Percentiles rank a stretch among this genome's conserved stretches.
These are phyloP conservation scores for Emydocephalus ijimae DNA, from an alignment of 2,113 vertebrate genomes.

Conservation along the genomic window DNA sequence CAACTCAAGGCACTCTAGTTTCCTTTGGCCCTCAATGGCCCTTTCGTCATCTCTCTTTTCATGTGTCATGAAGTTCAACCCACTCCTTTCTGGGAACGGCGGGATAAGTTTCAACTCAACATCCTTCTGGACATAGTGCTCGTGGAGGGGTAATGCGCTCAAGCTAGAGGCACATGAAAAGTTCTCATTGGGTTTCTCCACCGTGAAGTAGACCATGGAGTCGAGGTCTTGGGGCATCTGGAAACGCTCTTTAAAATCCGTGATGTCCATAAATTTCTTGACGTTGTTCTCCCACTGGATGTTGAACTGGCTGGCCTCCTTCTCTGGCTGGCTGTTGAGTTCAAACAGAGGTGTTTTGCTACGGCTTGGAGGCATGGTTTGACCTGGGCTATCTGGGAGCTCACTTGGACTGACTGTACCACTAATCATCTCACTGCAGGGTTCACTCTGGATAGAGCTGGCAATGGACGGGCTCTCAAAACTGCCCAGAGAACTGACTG, in stretches of 20 bases:
- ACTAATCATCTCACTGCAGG: conserved; percentile 93
- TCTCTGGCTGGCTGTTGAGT: conserved; percentile 64
- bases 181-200: conserved; percentile 96
- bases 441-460: conserved; percentile 97
- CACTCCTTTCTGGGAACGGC: conserved; percentile 79
- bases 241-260: conserved; percentile 91
- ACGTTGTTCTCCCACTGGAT: conserved; percentile 93
- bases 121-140: conserved; percentile 94
- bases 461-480: conserved; percentile 94
- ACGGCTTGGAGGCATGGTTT: conserved; percentile 97
- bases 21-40: conserved; percentile 66
- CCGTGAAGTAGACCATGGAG: conserved; percentile 93
- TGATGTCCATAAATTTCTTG: conserved; percentile 91
- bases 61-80: conserved; percentile 63
- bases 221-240: conserved; percentile 90
- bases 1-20: conserved; percentile 59
- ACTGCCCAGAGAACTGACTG: conserved; percentile 93
- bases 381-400: conserved; percentile 93
- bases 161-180: conserved; percentile 97
- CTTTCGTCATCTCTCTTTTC: conserved; percentile 75
- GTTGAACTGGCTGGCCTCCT: conserved; percentile 78
- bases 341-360: conserved; percentile 93
- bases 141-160: conserved; percentile 91
- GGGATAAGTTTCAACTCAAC: conserved; percentile 93
- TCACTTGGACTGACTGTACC: conserved; percentile 96